Evolutionary conservation across 2,888 invertebrate species (phyloP).

Genomic region (Agonum fuliginosum): DNA sequence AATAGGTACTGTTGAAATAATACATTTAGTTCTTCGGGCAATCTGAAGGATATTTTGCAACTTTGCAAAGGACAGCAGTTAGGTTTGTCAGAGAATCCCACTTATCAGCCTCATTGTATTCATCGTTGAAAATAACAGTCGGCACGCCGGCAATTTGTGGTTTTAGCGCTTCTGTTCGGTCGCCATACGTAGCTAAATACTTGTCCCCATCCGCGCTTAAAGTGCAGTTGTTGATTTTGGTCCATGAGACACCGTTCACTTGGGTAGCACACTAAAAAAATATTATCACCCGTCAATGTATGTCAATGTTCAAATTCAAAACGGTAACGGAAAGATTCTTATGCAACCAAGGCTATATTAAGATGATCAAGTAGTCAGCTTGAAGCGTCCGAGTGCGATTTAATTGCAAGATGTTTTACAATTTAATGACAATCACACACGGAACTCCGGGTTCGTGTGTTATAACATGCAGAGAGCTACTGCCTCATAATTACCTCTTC

Average conservation of each 20-base stretch:
- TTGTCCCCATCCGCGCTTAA: constrained; percentile 67
- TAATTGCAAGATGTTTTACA: too few relatives aligned
- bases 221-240: constrained; percentile 67
- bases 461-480: too few relatives aligned
- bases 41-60: neutral
- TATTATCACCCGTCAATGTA: too few relatives aligned
- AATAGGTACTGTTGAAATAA: too few relatives aligned
- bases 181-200: constrained; percentile 70
- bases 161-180: constrained; percentile 68
- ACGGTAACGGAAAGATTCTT: too few relatives aligned
- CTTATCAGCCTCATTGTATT: constrained; percentile 63
- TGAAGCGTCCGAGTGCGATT: too few relatives aligned
- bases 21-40: neutral
- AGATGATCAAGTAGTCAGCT: too few relatives aligned
- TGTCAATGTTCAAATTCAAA: too few relatives aligned
- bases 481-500: neutral
- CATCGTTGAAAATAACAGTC: constrained; percentile 71
- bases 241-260: constrained; percentile 64
- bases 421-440: too few relatives aligned
- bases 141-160: constrained; percentile 71
- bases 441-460: too few relatives aligned
- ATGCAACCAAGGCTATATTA: too few relatives aligned
- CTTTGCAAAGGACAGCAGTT: constrained; percentile 43
- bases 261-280: constrained; percentile 69
- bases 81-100: constrained; percentile 64